Evolutionary conservation across 1,140 invertebrate genomes (phyloP), one percentile per base, ranked within the genome.

Genomic region (Neodiprion lecontei): DNA sequence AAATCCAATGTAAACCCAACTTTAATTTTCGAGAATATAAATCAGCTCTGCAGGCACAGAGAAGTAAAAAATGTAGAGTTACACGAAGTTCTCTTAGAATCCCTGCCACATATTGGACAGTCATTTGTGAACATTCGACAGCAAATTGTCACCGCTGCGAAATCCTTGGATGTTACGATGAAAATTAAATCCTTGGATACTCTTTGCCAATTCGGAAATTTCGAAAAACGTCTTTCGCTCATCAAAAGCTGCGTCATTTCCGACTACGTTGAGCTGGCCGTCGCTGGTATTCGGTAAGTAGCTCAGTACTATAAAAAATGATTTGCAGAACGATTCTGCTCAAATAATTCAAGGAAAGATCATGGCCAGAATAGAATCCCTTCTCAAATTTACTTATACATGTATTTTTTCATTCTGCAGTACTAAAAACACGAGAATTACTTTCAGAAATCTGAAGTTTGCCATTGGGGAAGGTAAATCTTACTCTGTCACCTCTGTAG

Each of bases 151-250:
- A 7, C 53, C 8, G 53, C 53, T 12, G 53, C 53, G 11, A 61
- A 61, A 9, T 14, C 11, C 61, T 76, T 88, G 17, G 77, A 78
- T 74, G 75, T 70, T 74, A 48, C 50, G 8, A 79, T 75, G 11
- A 87, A 82, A 79, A 75, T 83, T 2, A 82, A 83, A 11, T 87
- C 85, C 48, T 69, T 88, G 0, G 74, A 82, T 74, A 77, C 75
- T 14, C 68, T 88, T 40, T 80, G 82, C 11, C 77, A 74, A 70
- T 76, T 77, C 78, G 78, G 80, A 50, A 77, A 67, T 47, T 79
- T 79, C 48, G 80, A 78, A 61, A 75, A 79, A 61, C 77, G 79
- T 73, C 75, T 87, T 12, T 75, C 81, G 40, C 53, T 84, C n/a
- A 73, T 88, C 70, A 75, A 81, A 72, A 70, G 21, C 1, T 85